phyloP scores from a whole-genome alignment of 2,113 vertebrate species.

The Ctenodactylus gundi region DNA sequence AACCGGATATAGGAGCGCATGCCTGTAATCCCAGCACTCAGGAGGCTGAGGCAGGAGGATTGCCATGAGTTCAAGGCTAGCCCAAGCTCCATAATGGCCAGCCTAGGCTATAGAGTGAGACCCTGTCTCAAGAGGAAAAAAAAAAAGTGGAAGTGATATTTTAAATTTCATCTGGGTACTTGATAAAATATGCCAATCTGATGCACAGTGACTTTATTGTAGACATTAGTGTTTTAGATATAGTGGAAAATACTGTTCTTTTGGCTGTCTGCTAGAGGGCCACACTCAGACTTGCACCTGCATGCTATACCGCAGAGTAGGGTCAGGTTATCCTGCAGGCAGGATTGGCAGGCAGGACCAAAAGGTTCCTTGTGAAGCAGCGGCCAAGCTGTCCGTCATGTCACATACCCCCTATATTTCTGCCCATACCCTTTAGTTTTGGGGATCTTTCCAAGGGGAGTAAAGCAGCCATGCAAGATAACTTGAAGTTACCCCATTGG shows the following conservation, averaged over 20 bases:
- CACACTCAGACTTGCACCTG: background rate
- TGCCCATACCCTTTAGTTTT: background rate
- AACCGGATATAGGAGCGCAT: too few relatives aligned
- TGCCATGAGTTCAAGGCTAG: too few relatives aligned
- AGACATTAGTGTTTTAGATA: slow-evolving; percentile 22
- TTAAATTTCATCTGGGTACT: background rate
- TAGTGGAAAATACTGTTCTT: background rate
- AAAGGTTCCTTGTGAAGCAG: background rate
- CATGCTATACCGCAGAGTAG: background rate
- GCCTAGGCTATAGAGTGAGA: too few relatives aligned
- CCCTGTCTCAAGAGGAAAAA: too few relatives aligned
- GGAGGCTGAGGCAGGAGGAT: too few relatives aligned
- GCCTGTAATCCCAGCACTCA: too few relatives aligned
- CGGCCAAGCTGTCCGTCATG: background rate
- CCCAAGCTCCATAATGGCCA: too few relatives aligned
- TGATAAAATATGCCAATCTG: background rate
- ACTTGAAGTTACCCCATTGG: background rate
- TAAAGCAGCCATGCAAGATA: background rate
- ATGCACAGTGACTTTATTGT: background rate
- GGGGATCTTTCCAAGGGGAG: background rate
- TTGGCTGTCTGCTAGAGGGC: background rate
- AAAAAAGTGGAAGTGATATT: too few relatives aligned
- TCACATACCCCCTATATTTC: rapidly evolving
- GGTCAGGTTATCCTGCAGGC: background rate
- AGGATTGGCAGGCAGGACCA: background rate